Evolutionary conservation across 1,140 invertebrate species (phyloP).

Genomic region (Euwallacea similis): DNA sequence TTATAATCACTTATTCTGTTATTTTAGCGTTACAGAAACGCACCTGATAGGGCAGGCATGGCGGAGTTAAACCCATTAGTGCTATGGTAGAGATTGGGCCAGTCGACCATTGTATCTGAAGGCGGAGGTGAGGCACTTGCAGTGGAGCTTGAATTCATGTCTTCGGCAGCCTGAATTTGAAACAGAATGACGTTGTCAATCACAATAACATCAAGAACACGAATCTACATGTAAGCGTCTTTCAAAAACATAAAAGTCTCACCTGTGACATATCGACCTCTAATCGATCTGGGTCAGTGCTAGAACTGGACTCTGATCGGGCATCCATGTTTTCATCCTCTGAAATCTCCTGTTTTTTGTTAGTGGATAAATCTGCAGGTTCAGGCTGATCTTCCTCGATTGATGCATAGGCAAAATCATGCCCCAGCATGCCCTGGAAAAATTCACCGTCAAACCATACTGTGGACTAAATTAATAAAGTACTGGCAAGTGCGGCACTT

Average conservation of each 20-base stretch:
- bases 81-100: constrained; percentile 42
- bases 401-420: constrained; percentile 16
- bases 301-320: constrained; percentile 56
- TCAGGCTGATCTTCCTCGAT: constrained; percentile 35
- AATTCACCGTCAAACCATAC: too few relatives aligned
- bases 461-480: too few relatives aligned
- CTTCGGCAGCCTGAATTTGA: constrained; percentile 43
- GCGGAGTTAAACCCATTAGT: constrained; percentile 46
- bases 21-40: background rate
- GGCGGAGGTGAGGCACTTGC: constrained; percentile 47
- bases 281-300: constrained; percentile 60
- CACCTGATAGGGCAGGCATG: constrained; percentile 35
- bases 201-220: too few relatives aligned
- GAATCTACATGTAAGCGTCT: too few relatives aligned
- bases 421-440: background rate
- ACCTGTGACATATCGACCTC: constrained; percentile 58
- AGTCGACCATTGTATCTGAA: constrained; percentile 38
- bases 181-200: too few relatives aligned
- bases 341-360: constrained; percentile 46
- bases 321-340: constrained; percentile 47
- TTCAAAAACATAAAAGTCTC: background rate
- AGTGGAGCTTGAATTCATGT: constrained; percentile 50
- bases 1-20: background rate
- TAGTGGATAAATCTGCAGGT: constrained; percentile 52
- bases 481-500: background rate